Base-by-base conservation (phyloP, 2,797 vertebrate genomes). In the Hippoglossus hippoglossus region DNA sequence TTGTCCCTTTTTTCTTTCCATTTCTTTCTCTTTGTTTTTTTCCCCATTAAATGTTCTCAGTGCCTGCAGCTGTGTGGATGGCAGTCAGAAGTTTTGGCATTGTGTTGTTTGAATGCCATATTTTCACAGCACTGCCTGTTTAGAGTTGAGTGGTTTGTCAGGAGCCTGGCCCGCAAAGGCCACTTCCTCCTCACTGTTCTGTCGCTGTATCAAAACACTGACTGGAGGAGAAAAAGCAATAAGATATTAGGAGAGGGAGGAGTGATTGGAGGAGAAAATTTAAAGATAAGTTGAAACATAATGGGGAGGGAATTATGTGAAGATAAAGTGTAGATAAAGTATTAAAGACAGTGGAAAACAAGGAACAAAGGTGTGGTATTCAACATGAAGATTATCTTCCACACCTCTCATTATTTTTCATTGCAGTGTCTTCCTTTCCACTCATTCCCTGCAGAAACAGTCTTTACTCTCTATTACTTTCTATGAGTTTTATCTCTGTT, bases 81-180 rank as follows among this genome's bases (percentile, higher is more conserved):
- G 68, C 52, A 81, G 88, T 83, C 83, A 85, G 76, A 82, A 72
- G 67, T 76, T 86, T 81, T 80, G 76, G 78, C 75, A 68, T 80
- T 68, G 68, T 86, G 70, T 79, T 87, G 71, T 83, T 75, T 76
- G 67, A 83, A 82, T 82, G 84, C 88, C 82, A 79, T 89, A 82
- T 88, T 91, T 89, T 91, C 77, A 82, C 85, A 83, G 81, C 68
- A 67, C 73, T 81, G 89, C 78, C 82, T 90, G 87, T 85, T 88
- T 86, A 83, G 88, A 88, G 81, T 90, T 89, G 87, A 46, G 18
- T 62, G 89, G 89, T 91, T 87, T 83, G 78, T 87, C 81, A 91
- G 87, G 85, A 91, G 83, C 71, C 77, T 72, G 68, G 83, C 78
- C 84, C 75, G 41, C 68, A 77, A 66, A 87, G 87, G 71, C 71